Evolutionary conservation across 2,797 vertebrate genomes (phyloP).

Genomic region (Neosilurus mollespiculum): DNA sequence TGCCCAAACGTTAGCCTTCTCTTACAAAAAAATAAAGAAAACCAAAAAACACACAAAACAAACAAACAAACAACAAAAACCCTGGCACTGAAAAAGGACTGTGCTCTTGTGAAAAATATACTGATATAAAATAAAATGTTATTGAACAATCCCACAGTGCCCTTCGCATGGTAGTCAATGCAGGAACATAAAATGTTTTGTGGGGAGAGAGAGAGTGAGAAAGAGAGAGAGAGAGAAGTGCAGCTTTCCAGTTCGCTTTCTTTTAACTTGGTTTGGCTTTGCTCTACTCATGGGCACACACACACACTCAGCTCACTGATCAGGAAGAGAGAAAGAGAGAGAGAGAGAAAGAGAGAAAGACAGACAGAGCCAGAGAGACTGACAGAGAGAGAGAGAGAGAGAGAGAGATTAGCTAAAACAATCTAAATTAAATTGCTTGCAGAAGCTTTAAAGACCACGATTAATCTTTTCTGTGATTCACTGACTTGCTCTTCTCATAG

Average conservation of each 20-base stretch:
- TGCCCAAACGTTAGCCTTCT: neutral
- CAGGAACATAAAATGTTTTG: neutral
- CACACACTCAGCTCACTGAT: neutral
- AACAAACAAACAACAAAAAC: neutral
- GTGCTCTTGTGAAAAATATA: neutral
- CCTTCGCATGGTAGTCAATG: neutral
- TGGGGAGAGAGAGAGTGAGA: too few relatives aligned
- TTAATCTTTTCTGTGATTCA: neutral
- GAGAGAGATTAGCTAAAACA: neutral
- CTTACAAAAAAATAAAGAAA: neutral
- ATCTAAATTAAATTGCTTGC: constrained; percentile 3
- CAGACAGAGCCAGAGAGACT: neutral
- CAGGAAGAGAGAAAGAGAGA: neutral
- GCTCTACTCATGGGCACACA: neutral
- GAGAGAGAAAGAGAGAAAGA: neutral
- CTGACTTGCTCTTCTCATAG: constrained; percentile 1
- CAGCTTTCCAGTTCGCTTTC: too few relatives aligned
- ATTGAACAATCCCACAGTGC: neutral
- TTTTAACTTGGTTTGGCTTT: neutral
- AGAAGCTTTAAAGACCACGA: neutral
- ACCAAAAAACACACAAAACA: neutral
- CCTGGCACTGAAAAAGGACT: too few relatives aligned
- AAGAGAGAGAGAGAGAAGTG: too few relatives aligned
- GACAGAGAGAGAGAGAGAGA: neutral
- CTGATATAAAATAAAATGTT: neutral